These are phyloP conservation scores for Chrysina gloriosa DNA, from an alignment of 2,888 invertebrate species.

Conservation along the genomic window DNA sequence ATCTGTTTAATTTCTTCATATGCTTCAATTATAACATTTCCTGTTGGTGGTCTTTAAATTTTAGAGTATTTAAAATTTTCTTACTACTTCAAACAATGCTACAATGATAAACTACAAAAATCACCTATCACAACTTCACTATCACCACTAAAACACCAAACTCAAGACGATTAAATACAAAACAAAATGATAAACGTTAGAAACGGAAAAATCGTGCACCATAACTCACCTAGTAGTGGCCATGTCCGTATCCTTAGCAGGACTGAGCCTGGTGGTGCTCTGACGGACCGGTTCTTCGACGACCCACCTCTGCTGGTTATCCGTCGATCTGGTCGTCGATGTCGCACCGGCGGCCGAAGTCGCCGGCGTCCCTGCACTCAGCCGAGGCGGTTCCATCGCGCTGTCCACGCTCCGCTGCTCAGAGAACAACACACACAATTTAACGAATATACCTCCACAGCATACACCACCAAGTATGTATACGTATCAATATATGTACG, in stretches of 20 bases:
- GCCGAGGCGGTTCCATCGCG: slow-evolving; percentile 57
- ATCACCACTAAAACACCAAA: background rate
- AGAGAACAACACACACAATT: slow-evolving; percentile 46
- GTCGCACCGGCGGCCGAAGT: slow-evolving; percentile 54
- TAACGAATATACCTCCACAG: background rate
- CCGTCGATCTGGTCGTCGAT: slow-evolving; percentile 40
- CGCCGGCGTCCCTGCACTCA: slow-evolving; percentile 55
- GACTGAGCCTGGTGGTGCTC: slow-evolving; percentile 62
- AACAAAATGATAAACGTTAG: no score
- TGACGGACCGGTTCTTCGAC: slow-evolving; percentile 63
- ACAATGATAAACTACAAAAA: no score
- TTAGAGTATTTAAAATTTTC: no score
- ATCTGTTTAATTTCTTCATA: no score
- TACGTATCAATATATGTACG: no score
- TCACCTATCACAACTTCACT: background rate
- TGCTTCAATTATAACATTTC: no score
- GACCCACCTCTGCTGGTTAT: slow-evolving; percentile 50
- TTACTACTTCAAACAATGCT: no score
- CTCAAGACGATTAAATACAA: no score
- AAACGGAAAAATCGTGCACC: background rate
- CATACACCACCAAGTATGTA: no score
- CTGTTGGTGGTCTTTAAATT: no score
- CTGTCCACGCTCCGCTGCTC: slow-evolving; percentile 64
- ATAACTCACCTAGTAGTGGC: slow-evolving; percentile 54
- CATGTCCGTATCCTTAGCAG: slow-evolving; percentile 64